phyloP scores from a whole-genome alignment of 2,797 vertebrate genomes.

The Phaenicophaeus curvirostris region DNA sequence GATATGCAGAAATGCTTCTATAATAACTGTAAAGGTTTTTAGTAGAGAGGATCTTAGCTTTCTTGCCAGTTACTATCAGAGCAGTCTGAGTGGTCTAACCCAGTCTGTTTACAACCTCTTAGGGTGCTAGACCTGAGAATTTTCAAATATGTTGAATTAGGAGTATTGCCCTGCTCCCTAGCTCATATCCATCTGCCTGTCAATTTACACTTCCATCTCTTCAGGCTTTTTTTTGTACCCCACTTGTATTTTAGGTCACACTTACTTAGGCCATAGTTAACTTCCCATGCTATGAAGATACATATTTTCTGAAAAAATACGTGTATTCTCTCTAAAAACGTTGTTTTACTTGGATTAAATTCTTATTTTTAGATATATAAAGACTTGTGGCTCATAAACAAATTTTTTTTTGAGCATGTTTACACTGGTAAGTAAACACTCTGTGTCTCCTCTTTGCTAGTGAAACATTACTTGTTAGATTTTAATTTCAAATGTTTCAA shows the following conservation, averaged over 20 bases:
- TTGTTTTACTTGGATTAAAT: neutral
- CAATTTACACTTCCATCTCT: neutral
- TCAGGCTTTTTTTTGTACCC: neutral
- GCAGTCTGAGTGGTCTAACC: neutral
- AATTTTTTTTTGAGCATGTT: neutral
- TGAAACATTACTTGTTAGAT: neutral
- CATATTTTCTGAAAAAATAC: neutral
- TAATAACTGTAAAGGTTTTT: neutral
- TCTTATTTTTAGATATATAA: neutral
- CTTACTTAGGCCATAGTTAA: neutral
- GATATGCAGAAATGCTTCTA: neutral
- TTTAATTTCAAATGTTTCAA: neutral
- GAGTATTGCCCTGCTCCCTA: neutral
- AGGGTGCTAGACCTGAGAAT: neutral
- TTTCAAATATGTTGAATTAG: neutral
- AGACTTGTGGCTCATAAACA: neutral
- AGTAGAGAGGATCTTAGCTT: neutral
- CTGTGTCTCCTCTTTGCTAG: neutral
- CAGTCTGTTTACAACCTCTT: neutral
- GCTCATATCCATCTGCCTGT: neutral
- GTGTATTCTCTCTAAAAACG: neutral
- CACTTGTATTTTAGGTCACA: neutral
- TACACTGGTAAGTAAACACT: neutral
- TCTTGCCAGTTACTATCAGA: neutral
- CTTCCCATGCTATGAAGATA: neutral